Evolutionary conservation across 1,140 invertebrate genomes (phyloP), one percentile per base, ranked within the genome.

Genomic region (Eumeta japonica): DNA sequence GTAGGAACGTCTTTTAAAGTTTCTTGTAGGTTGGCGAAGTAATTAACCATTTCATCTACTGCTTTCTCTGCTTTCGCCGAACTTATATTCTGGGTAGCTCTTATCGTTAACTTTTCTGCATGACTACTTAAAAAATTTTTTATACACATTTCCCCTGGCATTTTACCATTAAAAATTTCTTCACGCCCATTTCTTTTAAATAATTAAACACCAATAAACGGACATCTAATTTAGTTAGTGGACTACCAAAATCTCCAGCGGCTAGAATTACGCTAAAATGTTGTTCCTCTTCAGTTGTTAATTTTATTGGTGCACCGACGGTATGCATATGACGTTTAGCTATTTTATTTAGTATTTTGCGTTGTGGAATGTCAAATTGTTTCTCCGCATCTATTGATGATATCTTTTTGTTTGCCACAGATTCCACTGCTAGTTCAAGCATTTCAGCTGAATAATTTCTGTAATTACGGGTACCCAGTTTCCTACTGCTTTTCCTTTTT

Each of bases 141-240:
- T 24, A n/a, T n/a, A 5, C 20, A 24, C n/a, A 7, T 24, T 24
- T 24, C 20, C n/a, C 20, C 20, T n/a, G 20, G 20, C n/a, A 24
- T 24, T 24, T 24, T 24, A 24, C 20, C 20, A 24, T 24, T 5
- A n/a, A 24, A 24, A 7, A 24, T 5, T 7, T 24, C 20, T 24
- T 24, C n/a, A n/a, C n/a, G n/a, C 20, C 20, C 20, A 24, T 24
- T 24, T 24, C n/a, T 24, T n/a, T 24, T 24, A 24, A 24, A n/a
- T 24, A 24, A 24, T 24, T 24, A n/a, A 7, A n/a, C n/a, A 24
- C 20, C 5, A 24, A 7, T n/a, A 24, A 7, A 7, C 20, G 5
- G n/a, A 24, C 5, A 5, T 24, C 20, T 24, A 24, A n/a, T n/a
- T 7, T 24, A 5, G 20, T 24, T n/a, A 24, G 20, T 7, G 20